A percentile compares a stretch with the other conserved stretches of the same genome.
phyloP scores from a whole-genome alignment of 2,113 vertebrate species.

The Myanophis thanlyinensis region DNA sequence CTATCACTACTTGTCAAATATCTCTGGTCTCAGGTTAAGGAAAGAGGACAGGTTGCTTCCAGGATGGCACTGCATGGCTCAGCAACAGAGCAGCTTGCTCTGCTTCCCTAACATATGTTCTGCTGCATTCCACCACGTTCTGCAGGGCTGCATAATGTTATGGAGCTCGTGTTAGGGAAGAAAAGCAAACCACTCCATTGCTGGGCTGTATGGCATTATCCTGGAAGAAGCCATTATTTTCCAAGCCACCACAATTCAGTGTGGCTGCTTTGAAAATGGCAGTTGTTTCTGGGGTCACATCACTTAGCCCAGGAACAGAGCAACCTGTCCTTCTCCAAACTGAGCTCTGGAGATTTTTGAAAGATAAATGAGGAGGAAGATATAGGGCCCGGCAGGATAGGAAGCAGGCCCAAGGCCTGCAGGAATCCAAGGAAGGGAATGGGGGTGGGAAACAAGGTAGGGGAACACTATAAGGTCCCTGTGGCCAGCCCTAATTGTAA shows the following conservation, averaged over 20 bases:
- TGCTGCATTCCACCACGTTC: not conserved
- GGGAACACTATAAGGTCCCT: not conserved
- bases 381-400: not conserved
- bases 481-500: not conserved
- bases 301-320: not conserved
- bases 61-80: not conserved
- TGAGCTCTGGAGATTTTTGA: not conserved
- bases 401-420: not conserved
- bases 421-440: not conserved
- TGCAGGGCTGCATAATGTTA: not conserved
- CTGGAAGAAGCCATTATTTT: not conserved
- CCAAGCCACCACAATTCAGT: not conserved
- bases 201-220: not conserved
- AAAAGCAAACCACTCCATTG: not conserved
- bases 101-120: not conserved
- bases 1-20: not conserved
- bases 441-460: not conserved
- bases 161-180: not conserved
- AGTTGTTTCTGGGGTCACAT: not conserved
- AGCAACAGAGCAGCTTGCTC: not conserved
- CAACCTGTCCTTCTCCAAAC: not conserved
- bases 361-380: not conserved
- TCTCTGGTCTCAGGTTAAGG: not conserved
- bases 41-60: not conserved
- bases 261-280: not conserved